Evolutionary conservation across 2,888 invertebrate species (phyloP).

Genomic region (Micoletzkya japonica): DNA sequence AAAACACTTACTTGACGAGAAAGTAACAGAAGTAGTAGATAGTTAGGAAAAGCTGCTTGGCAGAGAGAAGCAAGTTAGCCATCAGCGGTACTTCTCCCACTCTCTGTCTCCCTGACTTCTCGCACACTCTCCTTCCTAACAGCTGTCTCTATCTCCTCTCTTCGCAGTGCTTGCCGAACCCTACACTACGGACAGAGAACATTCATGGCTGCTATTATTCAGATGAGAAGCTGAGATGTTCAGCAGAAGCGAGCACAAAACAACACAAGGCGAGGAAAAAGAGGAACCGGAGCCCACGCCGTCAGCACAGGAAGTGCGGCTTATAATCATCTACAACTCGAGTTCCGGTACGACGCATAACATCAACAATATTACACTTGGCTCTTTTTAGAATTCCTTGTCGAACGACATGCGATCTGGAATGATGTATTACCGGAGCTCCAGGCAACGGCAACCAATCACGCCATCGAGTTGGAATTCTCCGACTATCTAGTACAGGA

Average conservation of each 20-base stretch:
- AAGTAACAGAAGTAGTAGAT: constrained; percentile 20
- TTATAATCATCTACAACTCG: constrained; percentile 6
- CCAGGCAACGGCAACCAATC: constrained; percentile 61
- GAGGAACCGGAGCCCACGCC: no score
- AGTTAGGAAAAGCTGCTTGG: constrained; percentile 6
- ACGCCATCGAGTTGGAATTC: constrained; percentile 64
- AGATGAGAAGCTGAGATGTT: no score
- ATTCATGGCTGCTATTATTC: no score
- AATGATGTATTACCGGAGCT: constrained; percentile 60
- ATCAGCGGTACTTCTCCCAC: neutral
- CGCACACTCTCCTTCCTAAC: no score
- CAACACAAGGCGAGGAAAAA: no score
- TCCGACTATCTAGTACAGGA: constrained; percentile 31
- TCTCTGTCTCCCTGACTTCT: neutral
- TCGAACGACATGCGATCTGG: constrained; percentile 53
- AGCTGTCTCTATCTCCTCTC: constrained; percentile 1
- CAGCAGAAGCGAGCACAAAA: no score
- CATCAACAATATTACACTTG: neutral
- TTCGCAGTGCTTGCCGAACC: no score
- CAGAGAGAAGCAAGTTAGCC: neutral
- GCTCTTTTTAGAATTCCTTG: constrained; percentile 61
- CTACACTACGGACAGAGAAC: no score
- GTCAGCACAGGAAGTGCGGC: neutral
- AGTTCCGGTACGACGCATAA: neutral
- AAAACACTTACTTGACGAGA: constrained; percentile 18